phyloP scores from a whole-genome alignment of 2,113 vertebrate genomes.

The Eidolon helvum region DNA sequence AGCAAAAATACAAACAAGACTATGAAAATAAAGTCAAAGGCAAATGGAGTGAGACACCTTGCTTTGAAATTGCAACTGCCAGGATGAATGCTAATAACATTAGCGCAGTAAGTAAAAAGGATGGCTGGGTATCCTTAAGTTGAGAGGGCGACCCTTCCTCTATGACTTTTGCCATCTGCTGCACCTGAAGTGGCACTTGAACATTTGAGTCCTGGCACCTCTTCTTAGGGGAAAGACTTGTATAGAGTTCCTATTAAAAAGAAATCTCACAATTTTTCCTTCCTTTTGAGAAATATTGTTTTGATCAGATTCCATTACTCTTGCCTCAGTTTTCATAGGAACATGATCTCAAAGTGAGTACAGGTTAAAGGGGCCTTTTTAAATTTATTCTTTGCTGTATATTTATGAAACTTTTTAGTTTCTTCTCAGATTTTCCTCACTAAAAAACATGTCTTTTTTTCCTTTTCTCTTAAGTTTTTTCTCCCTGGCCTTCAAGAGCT shows the following conservation, averaged over 20 bases:
- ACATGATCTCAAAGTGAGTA: not conserved
- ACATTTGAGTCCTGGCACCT: not conserved
- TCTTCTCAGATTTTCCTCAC: not conserved
- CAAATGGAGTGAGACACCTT: constrained; percentile 97
- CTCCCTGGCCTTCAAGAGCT: not conserved
- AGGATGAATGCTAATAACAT: constrained; percentile 94
- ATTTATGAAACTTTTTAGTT: not conserved
- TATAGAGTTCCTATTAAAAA: not conserved
- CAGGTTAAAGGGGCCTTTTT: not conserved
- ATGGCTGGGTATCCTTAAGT: not conserved
- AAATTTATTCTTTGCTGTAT: not conserved
- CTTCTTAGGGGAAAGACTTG: not conserved
- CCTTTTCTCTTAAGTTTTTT: not conserved
- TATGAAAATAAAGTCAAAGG: constrained; percentile 96
- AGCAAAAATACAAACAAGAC: constrained; percentile 95
- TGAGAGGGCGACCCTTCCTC: not conserved
- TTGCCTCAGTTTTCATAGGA: not conserved
- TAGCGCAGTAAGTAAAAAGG: constrained; percentile 87
- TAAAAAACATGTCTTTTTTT: not conserved
- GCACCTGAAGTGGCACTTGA: not conserved
- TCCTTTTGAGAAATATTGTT: constrained; percentile 13
- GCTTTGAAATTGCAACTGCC: constrained; percentile 93
- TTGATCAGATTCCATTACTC: not conserved
- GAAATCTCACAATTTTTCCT: not conserved
- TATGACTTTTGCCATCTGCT: too few species aligned